A percentile compares a stretch with the other conserved stretches of the same genome.
Conservation (phyloP, 1,140 invertebrate species). For the Tetramorium alpestre region DNA sequence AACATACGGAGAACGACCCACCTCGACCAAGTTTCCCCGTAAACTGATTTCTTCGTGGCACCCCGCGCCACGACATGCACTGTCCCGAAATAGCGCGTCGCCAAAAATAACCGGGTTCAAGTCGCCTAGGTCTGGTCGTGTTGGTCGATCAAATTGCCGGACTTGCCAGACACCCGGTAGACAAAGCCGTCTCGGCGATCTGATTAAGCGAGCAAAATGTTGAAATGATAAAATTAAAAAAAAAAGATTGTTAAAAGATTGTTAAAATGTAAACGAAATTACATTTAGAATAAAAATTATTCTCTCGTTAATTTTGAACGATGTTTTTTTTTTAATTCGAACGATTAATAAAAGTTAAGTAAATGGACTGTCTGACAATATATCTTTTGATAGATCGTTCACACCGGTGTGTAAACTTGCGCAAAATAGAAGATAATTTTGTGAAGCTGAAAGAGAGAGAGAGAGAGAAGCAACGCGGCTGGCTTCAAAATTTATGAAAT, state of each 20-base stretch:
- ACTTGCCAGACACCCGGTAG: neutral
- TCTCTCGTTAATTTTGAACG: neutral
- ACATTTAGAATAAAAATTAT: neutral
- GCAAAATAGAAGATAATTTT: conserved; percentile 31
- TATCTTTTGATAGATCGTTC: neutral
- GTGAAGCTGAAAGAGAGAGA: neutral
- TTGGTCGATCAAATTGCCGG: conserved; percentile 45
- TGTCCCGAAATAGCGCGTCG: conserved; percentile 78
- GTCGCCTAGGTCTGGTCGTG: conserved; percentile 70
- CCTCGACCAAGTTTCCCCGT: conserved; percentile 72
- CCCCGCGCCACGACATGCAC: conserved; percentile 74
- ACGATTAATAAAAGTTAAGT: neutral
- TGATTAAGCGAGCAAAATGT: neutral
- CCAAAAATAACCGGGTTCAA: conserved; percentile 79
- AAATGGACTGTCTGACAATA: neutral
- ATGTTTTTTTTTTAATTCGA: neutral
- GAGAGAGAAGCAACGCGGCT: neutral
- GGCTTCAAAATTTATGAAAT: conserved; percentile 58
- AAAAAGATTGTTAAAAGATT: too few species aligned
- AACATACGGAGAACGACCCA: conserved; percentile 65
- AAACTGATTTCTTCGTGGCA: conserved; percentile 74
- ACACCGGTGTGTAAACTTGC: neutral
- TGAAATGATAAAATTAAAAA: neutral
- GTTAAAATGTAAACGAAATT: neutral
- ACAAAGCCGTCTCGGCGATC: neutral